Conservation (phyloP, 2,888 invertebrate genomes). For the Rhingia campestris region DNA sequence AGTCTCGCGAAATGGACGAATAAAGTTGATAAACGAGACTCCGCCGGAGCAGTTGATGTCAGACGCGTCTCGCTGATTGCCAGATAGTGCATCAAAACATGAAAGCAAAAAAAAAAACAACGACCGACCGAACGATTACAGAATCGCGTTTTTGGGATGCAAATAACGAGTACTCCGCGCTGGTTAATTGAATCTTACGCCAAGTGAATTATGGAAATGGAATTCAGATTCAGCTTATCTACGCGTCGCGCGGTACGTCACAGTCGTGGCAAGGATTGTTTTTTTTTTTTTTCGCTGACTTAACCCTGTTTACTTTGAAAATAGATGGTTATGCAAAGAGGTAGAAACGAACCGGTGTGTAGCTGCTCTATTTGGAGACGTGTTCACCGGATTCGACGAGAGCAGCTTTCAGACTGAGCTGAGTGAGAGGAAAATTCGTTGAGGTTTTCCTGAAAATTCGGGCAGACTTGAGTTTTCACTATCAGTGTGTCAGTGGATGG, state of each 20-base stretch:
- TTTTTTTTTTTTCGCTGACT: conserved; percentile 12
- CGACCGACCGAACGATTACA: conserved; percentile 31
- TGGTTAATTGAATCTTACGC: not conserved
- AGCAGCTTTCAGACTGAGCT: conserved; percentile 69
- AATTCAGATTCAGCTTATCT: too few relatives aligned
- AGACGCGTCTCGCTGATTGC: conserved; percentile 51
- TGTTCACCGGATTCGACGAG: conserved; percentile 69
- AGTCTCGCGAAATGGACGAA: conserved; percentile 38
- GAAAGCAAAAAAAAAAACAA: conserved; percentile 30
- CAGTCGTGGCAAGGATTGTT: conserved; percentile 5
- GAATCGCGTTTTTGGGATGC: conserved; percentile 28
- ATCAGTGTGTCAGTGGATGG: not conserved
- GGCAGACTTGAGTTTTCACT: conserved; percentile 4
- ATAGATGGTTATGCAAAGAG: conserved; percentile 65
- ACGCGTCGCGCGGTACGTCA: conserved; percentile 3
- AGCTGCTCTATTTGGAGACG: conserved; percentile 63
- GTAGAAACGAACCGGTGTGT: conserved; percentile 59
- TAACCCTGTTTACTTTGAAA: conserved; percentile 41
- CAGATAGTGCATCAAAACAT: conserved; percentile 45
- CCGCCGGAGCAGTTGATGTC: conserved; percentile 34
- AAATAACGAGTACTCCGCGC: conserved; percentile 25
- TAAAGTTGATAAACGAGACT: conserved; percentile 60
- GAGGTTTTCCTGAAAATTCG: conserved; percentile 47
- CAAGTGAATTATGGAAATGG: not conserved
- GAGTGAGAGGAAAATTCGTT: conserved; percentile 46